A percentile compares a stretch with the other conserved stretches of the same genome.
These are phyloP conservation scores for Sinonovacula constricta DNA, from an alignment of 1,140 invertebrate genomes.

Conservation along the genomic window DNA sequence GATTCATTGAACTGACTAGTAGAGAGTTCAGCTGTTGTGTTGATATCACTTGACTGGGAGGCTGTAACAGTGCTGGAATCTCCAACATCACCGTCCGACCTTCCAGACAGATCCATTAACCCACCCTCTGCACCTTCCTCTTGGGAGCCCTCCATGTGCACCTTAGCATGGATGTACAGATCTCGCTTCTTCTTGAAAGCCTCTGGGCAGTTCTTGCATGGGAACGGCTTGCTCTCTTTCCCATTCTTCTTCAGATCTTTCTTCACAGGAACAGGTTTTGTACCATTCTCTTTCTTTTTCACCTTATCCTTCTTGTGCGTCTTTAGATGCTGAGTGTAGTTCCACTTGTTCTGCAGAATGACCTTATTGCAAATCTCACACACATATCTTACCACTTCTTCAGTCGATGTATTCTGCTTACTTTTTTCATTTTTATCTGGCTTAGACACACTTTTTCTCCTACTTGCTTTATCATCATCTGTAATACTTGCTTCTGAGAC, in stretches of 20 bases:
- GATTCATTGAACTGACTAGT: no score
- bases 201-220: slow-evolving; percentile 43
- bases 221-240: slow-evolving; percentile 43
- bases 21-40: no score
- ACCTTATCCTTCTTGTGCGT: slow-evolving; percentile 3
- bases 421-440: background rate
- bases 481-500: no score
- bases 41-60: background rate
- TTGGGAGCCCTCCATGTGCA: slow-evolving; percentile 14
- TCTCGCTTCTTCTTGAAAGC: slow-evolving; percentile 50
- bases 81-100: background rate
- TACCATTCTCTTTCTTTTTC: slow-evolving; percentile 36
- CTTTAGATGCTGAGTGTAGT: slow-evolving; percentile 33
- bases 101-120: background rate
- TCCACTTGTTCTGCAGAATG: slow-evolving; percentile 2
- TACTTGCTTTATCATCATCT: no score
- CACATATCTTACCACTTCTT: background rate
- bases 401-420: background rate
- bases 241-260: slow-evolving; percentile 43
- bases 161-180: slow-evolving; percentile 45
- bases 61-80: background rate
- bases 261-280: background rate
- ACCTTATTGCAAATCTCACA: background rate
- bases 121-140: slow-evolving; percentile 25
- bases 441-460: background rate